These are phyloP conservation scores for Phyllotis vaccarum DNA, from an alignment of 2,797 vertebrate species.

Conservation along the genomic window DNA sequence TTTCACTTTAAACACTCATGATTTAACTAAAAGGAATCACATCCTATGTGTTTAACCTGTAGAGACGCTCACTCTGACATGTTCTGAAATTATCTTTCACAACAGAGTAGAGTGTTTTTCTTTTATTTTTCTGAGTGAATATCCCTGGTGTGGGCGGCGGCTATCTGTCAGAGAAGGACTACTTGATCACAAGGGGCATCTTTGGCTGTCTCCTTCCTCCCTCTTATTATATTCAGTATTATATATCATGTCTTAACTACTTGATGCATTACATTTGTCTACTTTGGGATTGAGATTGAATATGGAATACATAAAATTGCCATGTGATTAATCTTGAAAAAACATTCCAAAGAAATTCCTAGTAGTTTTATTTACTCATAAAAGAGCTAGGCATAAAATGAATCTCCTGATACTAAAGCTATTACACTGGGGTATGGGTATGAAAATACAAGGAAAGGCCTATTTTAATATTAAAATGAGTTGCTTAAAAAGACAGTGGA, in stretches of 20 bases:
- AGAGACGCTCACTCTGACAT: background rate
- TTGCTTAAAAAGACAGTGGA: background rate
- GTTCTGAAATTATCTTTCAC: fast-evolving
- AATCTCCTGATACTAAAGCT: background rate
- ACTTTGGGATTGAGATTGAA: background rate
- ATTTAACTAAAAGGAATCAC: background rate
- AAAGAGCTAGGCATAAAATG: background rate
- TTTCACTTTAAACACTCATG: no score
- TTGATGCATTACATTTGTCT: no score
- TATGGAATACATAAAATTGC: background rate
- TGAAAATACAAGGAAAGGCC: background rate
- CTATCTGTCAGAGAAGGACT: background rate
- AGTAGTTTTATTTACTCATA: background rate
- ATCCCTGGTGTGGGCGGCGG: fast-evolving
- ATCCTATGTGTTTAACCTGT: background rate
- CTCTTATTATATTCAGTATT: no score
- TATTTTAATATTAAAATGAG: background rate
- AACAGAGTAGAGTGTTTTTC: background rate
- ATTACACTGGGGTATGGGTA: background rate
- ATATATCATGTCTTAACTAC: background rate
- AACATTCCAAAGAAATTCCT: background rate
- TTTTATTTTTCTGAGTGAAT: background rate
- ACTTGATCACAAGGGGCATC: background rate
- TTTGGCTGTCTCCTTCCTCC: background rate
- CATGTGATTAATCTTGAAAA: conserved; percentile 2